Percentiles rank a stretch among this genome's conserved stretches.
These are phyloP conservation scores for Melitaea athalia DNA, from an alignment of 2,888 invertebrate genomes.

Conservation along the genomic window DNA sequence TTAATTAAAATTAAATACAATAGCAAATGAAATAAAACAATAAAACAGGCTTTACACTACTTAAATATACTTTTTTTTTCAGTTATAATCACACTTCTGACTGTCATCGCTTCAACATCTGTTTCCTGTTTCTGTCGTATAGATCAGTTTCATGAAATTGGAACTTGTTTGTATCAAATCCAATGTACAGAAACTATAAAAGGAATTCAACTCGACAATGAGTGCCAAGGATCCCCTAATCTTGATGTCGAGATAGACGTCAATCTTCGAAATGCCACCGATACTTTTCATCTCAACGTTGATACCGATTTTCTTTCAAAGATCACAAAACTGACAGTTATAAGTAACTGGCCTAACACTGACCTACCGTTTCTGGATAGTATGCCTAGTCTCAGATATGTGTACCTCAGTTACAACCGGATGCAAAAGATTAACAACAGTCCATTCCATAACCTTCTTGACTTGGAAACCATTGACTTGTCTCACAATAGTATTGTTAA, in stretches of 20 bases:
- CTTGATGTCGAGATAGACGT: constrained; percentile 57
- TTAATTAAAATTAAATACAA: no score
- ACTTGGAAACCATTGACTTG: constrained; percentile 58
- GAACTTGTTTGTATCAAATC: constrained; percentile 54
- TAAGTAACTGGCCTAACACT: constrained; percentile 53
- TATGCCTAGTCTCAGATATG: constrained; percentile 53
- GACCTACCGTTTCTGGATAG: constrained; percentile 56
- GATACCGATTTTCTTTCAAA: constrained; percentile 52
- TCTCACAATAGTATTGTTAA: constrained; percentile 58
- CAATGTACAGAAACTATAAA: constrained; percentile 55
- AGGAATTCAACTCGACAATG: constrained; percentile 49
- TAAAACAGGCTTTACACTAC: background rate
- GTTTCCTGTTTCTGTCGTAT: constrained; percentile 53
- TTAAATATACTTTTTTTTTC: constrained; percentile 45
- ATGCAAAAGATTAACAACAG: constrained; percentile 52
- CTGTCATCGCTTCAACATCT: constrained; percentile 45
- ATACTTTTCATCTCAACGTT: constrained; percentile 48
- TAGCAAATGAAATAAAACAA: background rate
- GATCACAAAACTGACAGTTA: constrained; percentile 57
- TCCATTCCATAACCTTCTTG: constrained; percentile 57
- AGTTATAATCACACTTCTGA: constrained; percentile 47
- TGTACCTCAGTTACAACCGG: constrained; percentile 52
- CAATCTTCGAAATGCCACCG: constrained; percentile 52
- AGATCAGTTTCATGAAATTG: constrained; percentile 46
- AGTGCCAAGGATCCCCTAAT: constrained; percentile 64